Evolutionary conservation across 2,888 invertebrate species (phyloP).

Genomic region (Anthrax anthrax): DNA sequence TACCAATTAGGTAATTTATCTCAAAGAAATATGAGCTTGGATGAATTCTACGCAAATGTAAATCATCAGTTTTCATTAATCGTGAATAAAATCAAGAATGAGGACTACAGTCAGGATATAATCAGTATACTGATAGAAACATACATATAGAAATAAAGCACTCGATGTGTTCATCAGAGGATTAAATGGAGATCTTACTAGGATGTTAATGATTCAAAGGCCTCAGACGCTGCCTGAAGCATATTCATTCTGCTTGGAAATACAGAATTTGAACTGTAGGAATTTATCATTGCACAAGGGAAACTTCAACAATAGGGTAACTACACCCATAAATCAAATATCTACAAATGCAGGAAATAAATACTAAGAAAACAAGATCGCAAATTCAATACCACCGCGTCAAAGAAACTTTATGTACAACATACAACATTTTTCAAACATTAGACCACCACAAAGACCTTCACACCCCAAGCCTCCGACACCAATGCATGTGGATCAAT

Average conservation of each 20-base stretch:
- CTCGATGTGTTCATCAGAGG: constrained; percentile 3
- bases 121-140: constrained; percentile 2
- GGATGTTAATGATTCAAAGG: constrained; percentile 2
- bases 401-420: no score
- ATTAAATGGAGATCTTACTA: constrained; percentile 5
- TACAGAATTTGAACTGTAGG: constrained; percentile 5
- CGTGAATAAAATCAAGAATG: constrained; percentile 2
- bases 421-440: no score
- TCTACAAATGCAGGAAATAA: background rate
- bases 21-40: constrained; percentile 1
- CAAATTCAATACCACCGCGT: no score
- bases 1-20: constrained; percentile 2
- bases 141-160: constrained; percentile 4
- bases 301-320: no score
- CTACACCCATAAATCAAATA: no score
- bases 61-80: constrained; percentile 7
- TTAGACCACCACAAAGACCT: no score
- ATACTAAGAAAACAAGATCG: no score
- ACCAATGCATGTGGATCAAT: no score
- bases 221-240: constrained; percentile 4
- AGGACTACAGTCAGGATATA: constrained; percentile 1
- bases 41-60: constrained; percentile 5
- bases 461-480: no score
- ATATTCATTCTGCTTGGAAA: constrained; percentile 2
- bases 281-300: no score